These are phyloP conservation scores for Tympanuchus pallidicinctus DNA, from an alignment of 2,113 vertebrate genomes.

Conservation along the genomic window DNA sequence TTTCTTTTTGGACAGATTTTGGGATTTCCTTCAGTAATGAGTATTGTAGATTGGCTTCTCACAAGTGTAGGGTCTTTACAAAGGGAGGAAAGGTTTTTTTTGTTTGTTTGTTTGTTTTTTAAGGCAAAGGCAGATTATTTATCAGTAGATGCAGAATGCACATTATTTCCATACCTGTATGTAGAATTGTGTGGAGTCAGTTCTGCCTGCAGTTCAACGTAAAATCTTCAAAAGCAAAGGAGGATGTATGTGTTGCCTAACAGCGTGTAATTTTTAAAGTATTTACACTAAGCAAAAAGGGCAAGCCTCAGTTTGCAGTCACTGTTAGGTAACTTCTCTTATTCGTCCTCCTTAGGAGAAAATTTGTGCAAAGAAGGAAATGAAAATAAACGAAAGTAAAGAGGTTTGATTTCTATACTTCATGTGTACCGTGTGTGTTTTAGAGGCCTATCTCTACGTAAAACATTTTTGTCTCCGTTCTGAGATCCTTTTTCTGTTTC, in stretches of 20 bases:
- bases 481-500: constrained; percentile 16
- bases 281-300: not conserved
- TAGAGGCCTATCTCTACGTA: constrained; percentile 3
- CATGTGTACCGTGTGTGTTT: not conserved
- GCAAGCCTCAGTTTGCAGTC: not conserved
- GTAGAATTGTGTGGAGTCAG: not conserved
- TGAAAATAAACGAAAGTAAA: not conserved
- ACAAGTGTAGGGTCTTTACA: not conserved
- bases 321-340: not conserved
- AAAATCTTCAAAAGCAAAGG: not conserved
- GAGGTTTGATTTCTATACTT: constrained; percentile 5
- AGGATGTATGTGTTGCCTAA: not conserved
- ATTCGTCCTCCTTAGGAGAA: not conserved
- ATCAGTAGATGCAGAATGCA: not conserved
- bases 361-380: not conserved
- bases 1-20: not conserved
- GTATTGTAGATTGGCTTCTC: not conserved
- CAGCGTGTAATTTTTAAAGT: not conserved
- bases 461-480: constrained; percentile 10
- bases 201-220: not conserved
- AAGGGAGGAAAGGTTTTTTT: not conserved
- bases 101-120: not conserved
- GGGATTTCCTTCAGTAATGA: not conserved
- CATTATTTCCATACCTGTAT: not conserved
- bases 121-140: not conserved